Base-by-base conservation (phyloP, 2,113 vertebrate species). In the Rhinogobius similis region DNA sequence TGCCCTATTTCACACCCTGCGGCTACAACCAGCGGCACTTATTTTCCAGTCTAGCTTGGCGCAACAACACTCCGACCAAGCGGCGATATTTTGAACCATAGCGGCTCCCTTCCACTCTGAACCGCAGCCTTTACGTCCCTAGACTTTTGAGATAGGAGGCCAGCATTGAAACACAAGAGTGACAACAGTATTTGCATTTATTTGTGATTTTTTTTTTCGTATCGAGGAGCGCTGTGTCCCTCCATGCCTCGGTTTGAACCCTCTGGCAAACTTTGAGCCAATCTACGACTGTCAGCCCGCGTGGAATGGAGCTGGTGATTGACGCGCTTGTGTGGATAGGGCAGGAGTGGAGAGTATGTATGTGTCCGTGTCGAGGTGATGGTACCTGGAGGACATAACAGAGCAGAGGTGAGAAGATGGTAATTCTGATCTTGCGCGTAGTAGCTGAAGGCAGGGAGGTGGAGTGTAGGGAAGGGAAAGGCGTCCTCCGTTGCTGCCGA, bases 361-460 rank as follows among this genome's bases (percentile, higher is more conserved):
- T 14, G 8, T 78, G 62, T 52, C 12, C 73, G 38, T 67, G 14
- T 61, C 1, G 61, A 27, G 67, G 32, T 61, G 50, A 61, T 50
- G 52, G 23, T 68, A 68, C 55, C 62, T 79, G 62, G 67, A 86
- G 77, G 73, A 82, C 69, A 81, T 68, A 83, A 73, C 69, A 82
- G 74, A 75, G 73, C 62, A 44, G 76, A 59, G 52, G 62, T 62
- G 75, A 84, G 73, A 75, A 82, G 83, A 87, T 87, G 81, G 81
- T 81, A 78, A 73, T 62, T 82, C 78, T 74, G 75, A 79, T 79
- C 67, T 74, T 50, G 46, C 9, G 20, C 79, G 58, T 83, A 81
- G 68, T 75, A 73, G 73, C 74, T 76, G 52, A 66, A 72, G 80
- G 79, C 62, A 7, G 61, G 48, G 41, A n/a, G 61, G 38, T 13